Evolutionary conservation across 2,797 vertebrate genomes (phyloP).

Genomic region (Peromyscus nudipes): DNA sequence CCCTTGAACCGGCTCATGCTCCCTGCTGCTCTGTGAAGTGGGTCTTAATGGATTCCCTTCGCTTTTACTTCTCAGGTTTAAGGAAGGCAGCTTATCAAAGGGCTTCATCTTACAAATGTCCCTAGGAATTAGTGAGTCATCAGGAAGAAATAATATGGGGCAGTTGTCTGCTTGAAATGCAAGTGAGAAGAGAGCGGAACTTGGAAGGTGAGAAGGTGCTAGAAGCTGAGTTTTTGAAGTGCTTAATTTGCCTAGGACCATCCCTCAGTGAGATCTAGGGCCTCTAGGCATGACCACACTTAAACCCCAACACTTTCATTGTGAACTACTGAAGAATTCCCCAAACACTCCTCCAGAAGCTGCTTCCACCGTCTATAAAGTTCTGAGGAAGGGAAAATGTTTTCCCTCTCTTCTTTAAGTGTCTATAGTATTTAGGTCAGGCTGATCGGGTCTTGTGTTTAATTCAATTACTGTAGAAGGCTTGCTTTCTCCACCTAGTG

Average conservation of each 20-base stretch:
- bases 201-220: neutral
- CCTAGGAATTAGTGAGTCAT: neutral
- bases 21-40: neutral
- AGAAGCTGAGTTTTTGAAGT: slow-evolving; percentile 11
- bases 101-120: slow-evolving; percentile 9
- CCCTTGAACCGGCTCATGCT: neutral
- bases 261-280: neutral
- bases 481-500: slow-evolving; percentile 89
- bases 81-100: neutral
- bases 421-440: slow-evolving; percentile 80
- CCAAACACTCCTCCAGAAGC: neutral
- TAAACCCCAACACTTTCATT: slow-evolving; percentile 49
- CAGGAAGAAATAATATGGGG: neutral
- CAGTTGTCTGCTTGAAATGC: slow-evolving; percentile 18
- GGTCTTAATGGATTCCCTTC: neutral
- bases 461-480: slow-evolving; percentile 83
- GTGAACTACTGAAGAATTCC: slow-evolving; percentile 42
- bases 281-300: neutral
- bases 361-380: slow-evolving; percentile 53
- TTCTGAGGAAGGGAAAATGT: slow-evolving; percentile 35
- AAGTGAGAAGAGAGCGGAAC: neutral
- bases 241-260: neutral
- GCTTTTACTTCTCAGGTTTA: neutral
- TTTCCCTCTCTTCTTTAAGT: slow-evolving; percentile 9
- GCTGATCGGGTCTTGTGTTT: slow-evolving; percentile 30